Base-by-base conservation (phyloP, 2,888 invertebrate genomes). In the Aethes cnicana region DNA sequence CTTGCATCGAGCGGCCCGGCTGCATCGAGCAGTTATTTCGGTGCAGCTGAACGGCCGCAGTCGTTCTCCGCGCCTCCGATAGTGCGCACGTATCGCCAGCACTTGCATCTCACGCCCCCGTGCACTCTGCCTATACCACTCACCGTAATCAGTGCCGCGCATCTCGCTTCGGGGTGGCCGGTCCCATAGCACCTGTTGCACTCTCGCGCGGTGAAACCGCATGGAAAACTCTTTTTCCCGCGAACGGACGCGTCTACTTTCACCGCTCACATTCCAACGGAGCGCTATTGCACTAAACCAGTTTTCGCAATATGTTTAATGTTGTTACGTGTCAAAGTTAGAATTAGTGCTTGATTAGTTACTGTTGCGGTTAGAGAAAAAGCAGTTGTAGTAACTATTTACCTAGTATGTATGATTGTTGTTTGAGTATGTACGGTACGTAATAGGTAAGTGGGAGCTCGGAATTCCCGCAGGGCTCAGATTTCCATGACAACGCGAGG, bases 21-120 rank as follows among this genome's bases (percentile, higher is more conserved):
- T 87, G 85, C 86, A 86, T 43, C 68, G 78, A 85, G 85, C 86
- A 84, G 85, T 84, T 89, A 89, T 88, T 89, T 89, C 84, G 82
- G 87, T 89, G 89, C 88, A 89, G 77, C 81, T 74, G 68, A 55
- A 68, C 58, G 59, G 66, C 68, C 84, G 71, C 84, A 85, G 85
- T 86, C 81, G 79, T 63, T 72, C 69, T 69, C 68, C 77, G 84
- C 82, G 81, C 79, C 78, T 84, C 79, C 74, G 72, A 58, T 60
- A 66, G 84, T 68, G 78, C 82, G 84, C 86, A 71, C 84, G 86
- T 63, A 62, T 68, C 61, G 59, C 58, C 62, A 61, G 74, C 71
- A 71, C 65, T 68, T 64, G 66, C 58, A 43, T 16, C 42, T 37
- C n/a, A 58, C 60, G 49, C 47, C 57, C 41, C 36, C 44, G 20